These are phyloP conservation scores for Dallia pectoralis DNA, from an alignment of 2,797 vertebrate species.

Conservation along the genomic window DNA sequence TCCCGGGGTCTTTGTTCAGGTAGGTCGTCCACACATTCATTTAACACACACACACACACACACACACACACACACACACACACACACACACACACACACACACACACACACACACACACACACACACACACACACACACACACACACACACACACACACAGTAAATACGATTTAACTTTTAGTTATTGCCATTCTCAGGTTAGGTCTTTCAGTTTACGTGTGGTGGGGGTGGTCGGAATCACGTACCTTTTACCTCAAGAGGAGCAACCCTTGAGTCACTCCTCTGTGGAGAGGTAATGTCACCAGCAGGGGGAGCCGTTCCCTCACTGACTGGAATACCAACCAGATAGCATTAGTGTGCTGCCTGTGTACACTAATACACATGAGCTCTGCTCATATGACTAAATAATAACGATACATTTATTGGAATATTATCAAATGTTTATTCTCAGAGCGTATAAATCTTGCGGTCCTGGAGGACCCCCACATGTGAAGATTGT, in stretches of 20 bases:
- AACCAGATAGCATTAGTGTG: not conserved
- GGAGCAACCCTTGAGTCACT: slow-evolving; percentile 93
- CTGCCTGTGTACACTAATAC: too few relatives aligned
- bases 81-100: not conserved
- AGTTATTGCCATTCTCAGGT: slow-evolving; percentile 69
- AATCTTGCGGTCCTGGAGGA: slow-evolving; percentile 92
- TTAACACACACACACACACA: not conserved
- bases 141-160: too few relatives aligned
- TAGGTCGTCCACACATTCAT: slow-evolving; percentile 45
- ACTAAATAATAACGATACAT: not conserved
- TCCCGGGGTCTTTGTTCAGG: slow-evolving; percentile 89
- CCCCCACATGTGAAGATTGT: slow-evolving; percentile 96
- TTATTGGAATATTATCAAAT: slow-evolving; percentile 18
- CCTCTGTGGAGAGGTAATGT: slow-evolving; percentile 91
- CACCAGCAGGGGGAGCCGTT: slow-evolving; percentile 40
- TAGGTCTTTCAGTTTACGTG: slow-evolving; percentile 93
- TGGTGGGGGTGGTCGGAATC: slow-evolving; percentile 96
- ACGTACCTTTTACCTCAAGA: slow-evolving; percentile 97
- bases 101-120: slow-evolving; percentile 1
- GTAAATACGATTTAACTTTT: not conserved
- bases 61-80: too few relatives aligned
- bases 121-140: not conserved
- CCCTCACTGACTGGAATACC: not conserved
- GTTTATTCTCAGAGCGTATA: slow-evolving; percentile 80
- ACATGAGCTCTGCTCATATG: too few relatives aligned